A percentile compares a stretch with the other conserved stretches of the same genome.
Conservation (phyloP, 2,113 vertebrate genomes). For the Oplegnathus fasciatus region DNA sequence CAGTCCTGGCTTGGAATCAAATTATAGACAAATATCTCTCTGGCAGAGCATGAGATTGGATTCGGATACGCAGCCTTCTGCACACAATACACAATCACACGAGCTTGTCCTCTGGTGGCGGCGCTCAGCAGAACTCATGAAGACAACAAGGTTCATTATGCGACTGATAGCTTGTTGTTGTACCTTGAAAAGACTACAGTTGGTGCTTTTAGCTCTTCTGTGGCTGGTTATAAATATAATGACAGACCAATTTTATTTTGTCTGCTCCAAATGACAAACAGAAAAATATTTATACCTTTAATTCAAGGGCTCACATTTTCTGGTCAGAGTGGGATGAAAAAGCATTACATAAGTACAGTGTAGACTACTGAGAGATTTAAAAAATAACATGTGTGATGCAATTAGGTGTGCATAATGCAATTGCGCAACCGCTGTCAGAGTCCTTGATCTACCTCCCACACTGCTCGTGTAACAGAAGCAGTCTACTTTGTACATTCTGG, state of each 20-base stretch:
- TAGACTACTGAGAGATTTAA: constrained; percentile 22
- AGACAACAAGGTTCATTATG: constrained; percentile 21
- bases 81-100: constrained; percentile 70
- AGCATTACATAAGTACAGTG: constrained; percentile 8
- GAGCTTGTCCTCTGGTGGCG: constrained; percentile 57
- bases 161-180: background rate
- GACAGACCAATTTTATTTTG: background rate
- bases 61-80: constrained; percentile 64
- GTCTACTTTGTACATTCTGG: background rate
- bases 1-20: constrained; percentile 67
- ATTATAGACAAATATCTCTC: constrained; percentile 73
- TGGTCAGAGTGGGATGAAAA: constrained; percentile 18
- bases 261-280: constrained; percentile 4
- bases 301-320: background rate
- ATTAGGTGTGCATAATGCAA: constrained; percentile 40
- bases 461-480: constrained; percentile 14
- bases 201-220: background rate
- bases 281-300: constrained; percentile 21
- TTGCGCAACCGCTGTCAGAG: constrained; percentile 42
- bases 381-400: constrained; percentile 32
- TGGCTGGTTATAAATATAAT: background rate
- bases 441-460: constrained; percentile 36
- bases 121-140: constrained; percentile 29
- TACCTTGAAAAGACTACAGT: constrained; percentile 12
- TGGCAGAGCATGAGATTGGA: constrained; percentile 80